Percentiles rank a stretch among this genome's conserved stretches.
These are phyloP conservation scores for Drosophila ogumai DNA, from an alignment of 1,140 invertebrate genomes.

Conservation along the genomic window DNA sequence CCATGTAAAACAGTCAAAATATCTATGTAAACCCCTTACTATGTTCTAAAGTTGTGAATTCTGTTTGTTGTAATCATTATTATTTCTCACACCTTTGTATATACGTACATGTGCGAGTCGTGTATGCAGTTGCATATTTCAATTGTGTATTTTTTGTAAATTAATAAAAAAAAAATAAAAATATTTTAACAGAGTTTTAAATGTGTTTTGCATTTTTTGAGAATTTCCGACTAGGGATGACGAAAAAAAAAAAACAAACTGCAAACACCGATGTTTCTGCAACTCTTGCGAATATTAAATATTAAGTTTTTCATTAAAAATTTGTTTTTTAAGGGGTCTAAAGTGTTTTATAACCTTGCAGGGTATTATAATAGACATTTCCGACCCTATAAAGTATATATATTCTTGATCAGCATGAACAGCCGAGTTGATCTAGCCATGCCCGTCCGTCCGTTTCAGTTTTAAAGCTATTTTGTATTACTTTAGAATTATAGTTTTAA, in stretches of 20 bases:
- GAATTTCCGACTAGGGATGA: background rate
- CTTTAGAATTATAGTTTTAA: too few relatives aligned
- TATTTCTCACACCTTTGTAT: conserved; percentile 72
- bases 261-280: background rate
- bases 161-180: conserved; percentile 76
- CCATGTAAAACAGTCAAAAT: conserved; percentile 27
- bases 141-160: conserved; percentile 84
- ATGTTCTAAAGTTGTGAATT: conserved; percentile 39
- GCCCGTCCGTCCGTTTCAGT: too few relatives aligned
- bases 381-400: too few relatives aligned
- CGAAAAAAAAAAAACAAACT: too few relatives aligned
- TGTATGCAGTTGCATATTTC: conserved; percentile 72
- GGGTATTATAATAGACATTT: too few relatives aligned
- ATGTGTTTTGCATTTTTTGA: conserved; percentile 1
- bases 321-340: too few relatives aligned
- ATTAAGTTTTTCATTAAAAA: too few relatives aligned
- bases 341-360: too few relatives aligned
- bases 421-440: too few relatives aligned
- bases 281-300: too few relatives aligned
- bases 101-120: conserved; percentile 73
- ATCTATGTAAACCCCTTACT: conserved; percentile 39
- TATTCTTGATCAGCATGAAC: too few relatives aligned
- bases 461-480: too few relatives aligned
- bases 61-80: conserved; percentile 52
- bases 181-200: conserved; percentile 57